Percentiles rank a stretch among this genome's conserved stretches.
These are phyloP conservation scores for Conchocele bisecta DNA, from an alignment of 2,888 invertebrate species.

Conservation along the genomic window DNA sequence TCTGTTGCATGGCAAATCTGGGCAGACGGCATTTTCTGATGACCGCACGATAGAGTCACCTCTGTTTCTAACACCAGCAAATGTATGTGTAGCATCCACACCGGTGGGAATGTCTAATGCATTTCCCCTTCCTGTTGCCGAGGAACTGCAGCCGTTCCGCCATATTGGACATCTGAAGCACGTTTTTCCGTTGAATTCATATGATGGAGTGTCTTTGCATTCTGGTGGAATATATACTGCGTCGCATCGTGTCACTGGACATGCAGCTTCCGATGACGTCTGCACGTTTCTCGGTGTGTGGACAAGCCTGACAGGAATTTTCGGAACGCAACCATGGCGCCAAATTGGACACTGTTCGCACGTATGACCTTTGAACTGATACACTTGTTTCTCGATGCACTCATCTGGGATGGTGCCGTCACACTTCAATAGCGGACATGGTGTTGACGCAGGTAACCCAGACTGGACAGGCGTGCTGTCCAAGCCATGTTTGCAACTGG, in stretches of 20 bases:
- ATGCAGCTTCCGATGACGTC: constrained; percentile 13
- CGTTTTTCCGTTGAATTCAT: constrained; percentile 9
- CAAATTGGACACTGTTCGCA: constrained; percentile 46
- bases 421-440: no score
- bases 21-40: constrained; percentile 22
- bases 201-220: constrained; percentile 11
- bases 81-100: no score
- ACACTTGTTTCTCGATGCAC: constrained; percentile 37
- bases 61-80: no score
- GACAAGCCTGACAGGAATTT: constrained; percentile 38
- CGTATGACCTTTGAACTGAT: constrained; percentile 33
- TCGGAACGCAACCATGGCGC: constrained; percentile 15
- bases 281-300: neutral
- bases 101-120: neutral
- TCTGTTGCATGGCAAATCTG: constrained; percentile 36
- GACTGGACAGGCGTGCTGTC: no score
- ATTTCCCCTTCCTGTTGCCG: neutral
- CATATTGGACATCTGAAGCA: constrained; percentile 30
- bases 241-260: constrained; percentile 35
- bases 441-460: no score
- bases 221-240: constrained; percentile 1
- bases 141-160: constrained; percentile 19
- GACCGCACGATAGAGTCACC: constrained; percentile 10
- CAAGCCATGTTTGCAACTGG: no score
- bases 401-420: constrained; percentile 43